Conservation (phyloP, 2,113 vertebrate genomes). For the Burhinus oedicnemus region DNA sequence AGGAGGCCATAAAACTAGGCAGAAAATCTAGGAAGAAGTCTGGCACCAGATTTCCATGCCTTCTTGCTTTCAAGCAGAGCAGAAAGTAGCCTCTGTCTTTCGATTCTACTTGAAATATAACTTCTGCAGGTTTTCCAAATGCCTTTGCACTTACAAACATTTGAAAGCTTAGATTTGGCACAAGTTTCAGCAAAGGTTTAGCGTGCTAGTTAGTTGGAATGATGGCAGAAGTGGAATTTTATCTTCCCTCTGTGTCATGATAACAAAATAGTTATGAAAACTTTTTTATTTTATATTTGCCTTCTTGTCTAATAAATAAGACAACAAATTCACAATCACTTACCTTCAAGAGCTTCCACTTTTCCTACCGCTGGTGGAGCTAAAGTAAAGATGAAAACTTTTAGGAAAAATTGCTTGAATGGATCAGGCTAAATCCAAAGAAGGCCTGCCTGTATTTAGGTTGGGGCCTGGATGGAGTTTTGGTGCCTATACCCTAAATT, state of each 20-base stretch:
- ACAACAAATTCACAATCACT: neutral
- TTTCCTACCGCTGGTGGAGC: neutral
- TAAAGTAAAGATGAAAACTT: neutral
- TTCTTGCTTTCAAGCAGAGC: neutral
- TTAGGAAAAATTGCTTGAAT: neutral
- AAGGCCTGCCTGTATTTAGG: neutral
- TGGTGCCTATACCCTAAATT: neutral
- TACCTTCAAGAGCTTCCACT: neutral
- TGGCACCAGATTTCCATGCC: neutral
- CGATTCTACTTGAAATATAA: neutral
- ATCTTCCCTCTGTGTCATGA: neutral
- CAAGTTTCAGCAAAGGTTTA: neutral
- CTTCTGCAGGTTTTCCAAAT: neutral
- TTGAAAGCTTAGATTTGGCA: neutral
- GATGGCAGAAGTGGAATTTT: neutral
- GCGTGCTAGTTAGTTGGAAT: neutral
- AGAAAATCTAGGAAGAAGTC: neutral
- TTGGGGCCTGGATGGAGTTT: neutral
- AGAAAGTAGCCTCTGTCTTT: neutral
- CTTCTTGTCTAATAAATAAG: neutral
- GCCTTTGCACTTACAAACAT: neutral
- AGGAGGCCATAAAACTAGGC: neutral
- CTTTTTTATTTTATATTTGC: neutral
- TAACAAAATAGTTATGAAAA: neutral
- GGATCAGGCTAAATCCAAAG: neutral